Conservation (phyloP, 2,113 vertebrate species). For the Petaurus breviceps region DNA sequence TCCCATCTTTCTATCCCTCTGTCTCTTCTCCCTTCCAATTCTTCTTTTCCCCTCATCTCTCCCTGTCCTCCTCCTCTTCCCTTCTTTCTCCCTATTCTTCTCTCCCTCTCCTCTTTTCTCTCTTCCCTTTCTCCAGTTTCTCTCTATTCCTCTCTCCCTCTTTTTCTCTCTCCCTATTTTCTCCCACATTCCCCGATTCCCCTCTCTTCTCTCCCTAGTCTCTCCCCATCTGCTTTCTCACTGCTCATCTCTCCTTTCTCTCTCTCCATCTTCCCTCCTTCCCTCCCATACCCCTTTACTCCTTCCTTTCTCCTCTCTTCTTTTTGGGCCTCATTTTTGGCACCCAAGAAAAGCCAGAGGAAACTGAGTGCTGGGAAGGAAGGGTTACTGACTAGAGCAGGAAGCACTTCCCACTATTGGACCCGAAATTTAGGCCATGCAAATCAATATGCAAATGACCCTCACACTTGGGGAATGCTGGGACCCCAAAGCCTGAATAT, state of each 20-base stretch:
- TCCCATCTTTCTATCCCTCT: not conserved
- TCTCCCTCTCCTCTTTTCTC: not conserved
- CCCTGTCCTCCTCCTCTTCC: accelerated
- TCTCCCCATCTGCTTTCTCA: not conserved
- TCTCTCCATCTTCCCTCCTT: no score
- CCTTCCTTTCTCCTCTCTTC: no score
- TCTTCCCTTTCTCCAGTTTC: no score
- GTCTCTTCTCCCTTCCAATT: not conserved
- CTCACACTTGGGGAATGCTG: not conserved
- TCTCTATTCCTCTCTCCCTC: not conserved
- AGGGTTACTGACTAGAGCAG: not conserved
- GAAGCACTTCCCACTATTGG: not conserved
- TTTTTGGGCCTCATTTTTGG: not conserved
- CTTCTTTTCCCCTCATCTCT: not conserved
- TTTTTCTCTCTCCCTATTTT: not conserved
- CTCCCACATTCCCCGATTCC: not conserved
- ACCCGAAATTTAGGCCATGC: not conserved
- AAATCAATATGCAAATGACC: not conserved
- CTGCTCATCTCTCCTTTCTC: not conserved
- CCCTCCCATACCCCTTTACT: not conserved
- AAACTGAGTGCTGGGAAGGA: not conserved
- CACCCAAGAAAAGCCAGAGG: not conserved
- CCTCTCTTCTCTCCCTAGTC: no score
- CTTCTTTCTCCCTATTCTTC: not conserved
- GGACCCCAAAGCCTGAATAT: not conserved